Evolutionary conservation across 92 coral and sea anemone species (phyloP), one percentile per base, ranked within the genome.

Genomic region (Paramuricea clavata): DNA sequence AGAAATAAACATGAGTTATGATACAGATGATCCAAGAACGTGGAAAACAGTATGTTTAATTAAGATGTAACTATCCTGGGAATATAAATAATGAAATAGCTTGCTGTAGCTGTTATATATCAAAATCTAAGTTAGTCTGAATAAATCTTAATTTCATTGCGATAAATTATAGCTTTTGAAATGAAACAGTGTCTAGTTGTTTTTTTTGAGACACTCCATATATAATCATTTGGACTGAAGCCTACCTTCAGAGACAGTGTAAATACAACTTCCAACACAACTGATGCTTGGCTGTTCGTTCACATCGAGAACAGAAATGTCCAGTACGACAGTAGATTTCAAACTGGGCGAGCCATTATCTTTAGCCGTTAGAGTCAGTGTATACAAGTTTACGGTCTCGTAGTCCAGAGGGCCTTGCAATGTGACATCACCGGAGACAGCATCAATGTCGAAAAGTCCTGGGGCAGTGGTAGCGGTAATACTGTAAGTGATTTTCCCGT

Each of bases 241-340:
- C 13, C 39, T 28, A 65, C 72, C 82, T 79, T 97, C 99, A 10
- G 8, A 1, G 31, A 97, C 93, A 0, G n/a, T 59, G 76, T 86
- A 83, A 13, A 50, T 17, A 65, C 99, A 97, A 0, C 76, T 85
- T 49, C 80, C 82, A 28, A 76, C 95, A 31, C 99, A 97, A 31
- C 27, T 43, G 7, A 97, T 93, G 17, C 41, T 33, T 1, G 99
- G 99, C 5, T 54, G 81, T 42, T 97, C 99, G 49, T 97, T 97
- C 3, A 93, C 87, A 43, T 91, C 93, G 33, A 67, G 52, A 1
- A 97, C 95, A 3, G 17, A 44, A 1, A 97, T 78, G 11, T 76
- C 34, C 6, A 97, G 78, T 3, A 25, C 35, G 1, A 94, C 76
- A 6, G 59, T 82, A 13, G 57, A 93, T 1, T 30, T 28, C 90